A percentile compares a stretch with the other conserved stretches of the same genome.
phyloP scores from a whole-genome alignment of 30 jellyfish, hydroid and myxozoan genomes.

The Cassiopea xamachana region DNA sequence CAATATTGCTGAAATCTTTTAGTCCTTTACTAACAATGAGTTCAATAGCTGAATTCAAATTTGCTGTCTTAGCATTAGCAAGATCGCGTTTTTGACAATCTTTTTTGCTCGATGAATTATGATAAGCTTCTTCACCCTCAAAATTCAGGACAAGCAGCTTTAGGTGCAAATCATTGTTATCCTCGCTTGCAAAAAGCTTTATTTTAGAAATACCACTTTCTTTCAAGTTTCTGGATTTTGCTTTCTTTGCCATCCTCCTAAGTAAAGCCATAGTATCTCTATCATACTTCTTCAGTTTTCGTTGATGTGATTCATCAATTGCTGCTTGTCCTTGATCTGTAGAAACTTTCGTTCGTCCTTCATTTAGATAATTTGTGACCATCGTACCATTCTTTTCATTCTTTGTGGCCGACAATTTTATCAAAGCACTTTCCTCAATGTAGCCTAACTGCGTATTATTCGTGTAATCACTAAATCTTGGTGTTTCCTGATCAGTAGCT shows the following conservation, averaged over 20 bases:
- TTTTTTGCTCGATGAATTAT: not conserved
- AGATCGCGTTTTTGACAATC: not conserved
- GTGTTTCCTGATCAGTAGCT: not conserved
- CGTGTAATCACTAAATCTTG: not conserved
- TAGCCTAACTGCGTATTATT: too few species aligned
- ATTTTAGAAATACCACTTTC: not conserved
- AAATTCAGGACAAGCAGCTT: slow-evolving; percentile 7
- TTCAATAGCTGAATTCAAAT: not conserved
- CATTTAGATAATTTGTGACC: not conserved
- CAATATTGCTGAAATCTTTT: not conserved
- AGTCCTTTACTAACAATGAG: not conserved
- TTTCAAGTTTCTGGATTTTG: not conserved
- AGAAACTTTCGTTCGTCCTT: not conserved
- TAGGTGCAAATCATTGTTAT: not conserved
- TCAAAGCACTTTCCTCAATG: too few species aligned
- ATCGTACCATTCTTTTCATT: too few species aligned
- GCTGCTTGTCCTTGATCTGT: not conserved
- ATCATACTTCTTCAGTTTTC: not conserved
- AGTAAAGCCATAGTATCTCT: not conserved
- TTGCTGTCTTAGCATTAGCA: not conserved
- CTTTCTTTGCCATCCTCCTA: not conserved
- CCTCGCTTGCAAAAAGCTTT: not conserved
- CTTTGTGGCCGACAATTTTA: too few species aligned
- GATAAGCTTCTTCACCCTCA: not conserved
- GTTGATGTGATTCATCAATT: not conserved